These are phyloP conservation scores for Brachyopa scutellaris DNA, from an alignment of 2,888 invertebrate species.

Conservation along the genomic window DNA sequence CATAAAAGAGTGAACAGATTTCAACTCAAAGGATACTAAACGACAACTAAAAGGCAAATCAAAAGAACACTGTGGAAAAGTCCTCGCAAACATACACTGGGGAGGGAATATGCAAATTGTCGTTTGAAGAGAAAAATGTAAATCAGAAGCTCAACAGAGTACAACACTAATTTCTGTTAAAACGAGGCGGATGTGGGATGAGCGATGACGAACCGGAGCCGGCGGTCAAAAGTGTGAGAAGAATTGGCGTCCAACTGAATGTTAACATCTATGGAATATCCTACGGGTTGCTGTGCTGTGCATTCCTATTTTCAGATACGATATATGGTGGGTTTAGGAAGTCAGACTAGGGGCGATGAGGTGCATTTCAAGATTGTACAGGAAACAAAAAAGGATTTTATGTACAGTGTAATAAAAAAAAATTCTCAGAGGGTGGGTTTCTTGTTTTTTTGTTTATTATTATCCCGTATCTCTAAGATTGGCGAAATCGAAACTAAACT, in stretches of 20 bases:
- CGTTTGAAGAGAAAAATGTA: slow-evolving; percentile 36
- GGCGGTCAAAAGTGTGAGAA: not conserved
- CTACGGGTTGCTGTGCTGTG: not conserved
- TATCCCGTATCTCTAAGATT: too few species aligned
- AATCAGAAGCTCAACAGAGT: slow-evolving; percentile 40
- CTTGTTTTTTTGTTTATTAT: too few species aligned
- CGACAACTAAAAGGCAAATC: slow-evolving; percentile 70
- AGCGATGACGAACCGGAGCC: not conserved
- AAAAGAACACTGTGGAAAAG: slow-evolving; percentile 43
- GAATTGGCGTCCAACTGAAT: slow-evolving; percentile 14
- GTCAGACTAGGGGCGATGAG: not conserved
- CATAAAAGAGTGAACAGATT: slow-evolving; percentile 15
- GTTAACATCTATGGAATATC: slow-evolving; percentile 2
- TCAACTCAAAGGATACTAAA: slow-evolving; percentile 64
- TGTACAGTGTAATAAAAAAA: too few species aligned
- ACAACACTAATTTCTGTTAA: not conserved
- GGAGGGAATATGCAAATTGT: slow-evolving; percentile 36
- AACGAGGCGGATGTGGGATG: not conserved
- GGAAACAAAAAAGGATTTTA: too few species aligned
- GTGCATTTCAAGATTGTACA: not conserved
- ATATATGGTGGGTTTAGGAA: not conserved
- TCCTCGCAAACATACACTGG: slow-evolving; percentile 26
- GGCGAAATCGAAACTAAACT: too few species aligned
- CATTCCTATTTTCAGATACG: not conserved
- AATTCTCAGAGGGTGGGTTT: too few species aligned